Evolutionary conservation across 2,888 invertebrate genomes (phyloP).

Genomic region (Phyllotreta striolata): DNA sequence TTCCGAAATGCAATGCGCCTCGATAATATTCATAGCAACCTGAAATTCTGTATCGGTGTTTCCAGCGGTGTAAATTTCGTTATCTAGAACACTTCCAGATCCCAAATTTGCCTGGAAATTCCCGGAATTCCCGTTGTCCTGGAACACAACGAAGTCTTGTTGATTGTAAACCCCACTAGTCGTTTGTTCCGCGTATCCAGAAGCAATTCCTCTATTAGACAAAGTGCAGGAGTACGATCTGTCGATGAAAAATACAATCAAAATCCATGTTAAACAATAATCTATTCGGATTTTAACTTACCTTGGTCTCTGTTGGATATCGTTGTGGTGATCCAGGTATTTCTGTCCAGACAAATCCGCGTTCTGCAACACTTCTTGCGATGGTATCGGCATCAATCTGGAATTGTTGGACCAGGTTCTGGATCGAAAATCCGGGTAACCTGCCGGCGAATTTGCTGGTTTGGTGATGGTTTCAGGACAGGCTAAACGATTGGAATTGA

Average conservation of each 20-base stretch:
- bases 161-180: not conserved
- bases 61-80: not conserved
- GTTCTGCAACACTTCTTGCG: not conserved
- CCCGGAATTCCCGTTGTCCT: not conserved
- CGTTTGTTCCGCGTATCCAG: not conserved
- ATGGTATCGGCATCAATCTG: not conserved
- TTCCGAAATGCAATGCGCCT: not conserved
- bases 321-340: not conserved
- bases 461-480: not conserved
- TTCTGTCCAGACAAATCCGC: not conserved
- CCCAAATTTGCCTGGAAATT: slow-evolving; percentile 10
- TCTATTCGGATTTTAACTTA: not conserved
- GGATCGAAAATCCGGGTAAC: not conserved
- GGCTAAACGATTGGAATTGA: not conserved
- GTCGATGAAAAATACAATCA: not conserved
- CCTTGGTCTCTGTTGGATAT: slow-evolving; percentile 7
- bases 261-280: not conserved
- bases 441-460: not conserved
- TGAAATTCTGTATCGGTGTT: slow-evolving; percentile 3
- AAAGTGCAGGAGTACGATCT: slow-evolving; percentile 11
- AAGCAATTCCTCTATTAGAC: not conserved
- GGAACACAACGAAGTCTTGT: not conserved
- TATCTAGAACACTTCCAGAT: not conserved
- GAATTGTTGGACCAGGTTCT: slow-evolving; percentile 14
- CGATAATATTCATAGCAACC: slow-evolving; percentile 2